Percentiles rank a stretch among this genome's conserved stretches.
phyloP scores from a whole-genome alignment of 2,797 vertebrate genomes.

The Sebastes vulpes region DNA sequence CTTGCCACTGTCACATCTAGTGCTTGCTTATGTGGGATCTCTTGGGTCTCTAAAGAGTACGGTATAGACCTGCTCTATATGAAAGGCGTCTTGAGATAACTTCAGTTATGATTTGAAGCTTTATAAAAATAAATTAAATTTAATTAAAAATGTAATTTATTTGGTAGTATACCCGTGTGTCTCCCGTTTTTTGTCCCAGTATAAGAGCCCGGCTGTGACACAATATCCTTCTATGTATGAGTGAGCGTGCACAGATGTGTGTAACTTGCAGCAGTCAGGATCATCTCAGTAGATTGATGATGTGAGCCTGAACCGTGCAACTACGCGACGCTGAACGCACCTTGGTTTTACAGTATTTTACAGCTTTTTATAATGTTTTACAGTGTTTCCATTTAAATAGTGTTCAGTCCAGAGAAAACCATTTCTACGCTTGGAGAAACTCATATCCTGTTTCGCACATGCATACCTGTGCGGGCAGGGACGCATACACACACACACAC shows the following conservation, averaged over 20 bases:
- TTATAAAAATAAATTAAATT: no score
- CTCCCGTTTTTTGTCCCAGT: background rate
- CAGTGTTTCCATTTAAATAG: conserved; percentile 69
- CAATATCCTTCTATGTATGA: background rate
- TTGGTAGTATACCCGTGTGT: background rate
- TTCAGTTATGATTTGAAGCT: no score
- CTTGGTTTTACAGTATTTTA: conserved; percentile 59
- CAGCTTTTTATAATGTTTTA: conserved; percentile 58
- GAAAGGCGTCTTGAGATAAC: no score
- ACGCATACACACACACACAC: no score
- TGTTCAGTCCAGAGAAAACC: conserved; percentile 68
- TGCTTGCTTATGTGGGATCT: no score
- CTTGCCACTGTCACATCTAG: no score
- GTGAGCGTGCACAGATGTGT: background rate
- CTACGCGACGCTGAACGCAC: conserved; percentile 36
- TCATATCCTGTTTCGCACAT: conserved; percentile 35
- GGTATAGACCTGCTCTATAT: no score
- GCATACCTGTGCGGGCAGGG: background rate
- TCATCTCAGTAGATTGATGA: conserved; percentile 65
- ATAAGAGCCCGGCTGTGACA: background rate
- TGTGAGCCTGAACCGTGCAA: conserved; percentile 43
- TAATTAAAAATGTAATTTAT: no score
- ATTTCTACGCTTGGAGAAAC: conserved; percentile 61
- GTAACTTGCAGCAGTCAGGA: conserved; percentile 35
- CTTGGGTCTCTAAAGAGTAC: no score